phyloP scores from a whole-genome alignment of 2,888 invertebrate species.

The Leptopilina syphax region DNA sequence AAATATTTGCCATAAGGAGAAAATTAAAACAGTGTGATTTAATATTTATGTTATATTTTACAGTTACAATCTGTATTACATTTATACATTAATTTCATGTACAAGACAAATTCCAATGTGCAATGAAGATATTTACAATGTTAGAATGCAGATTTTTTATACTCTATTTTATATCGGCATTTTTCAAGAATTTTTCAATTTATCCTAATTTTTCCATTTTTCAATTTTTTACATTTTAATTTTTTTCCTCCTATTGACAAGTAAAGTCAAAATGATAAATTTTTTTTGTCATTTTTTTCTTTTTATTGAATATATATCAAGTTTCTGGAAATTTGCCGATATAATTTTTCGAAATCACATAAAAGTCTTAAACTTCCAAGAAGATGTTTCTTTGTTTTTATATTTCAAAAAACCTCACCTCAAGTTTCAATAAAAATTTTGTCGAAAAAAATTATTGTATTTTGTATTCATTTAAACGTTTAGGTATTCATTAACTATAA shows the following conservation, averaged over 20 bases:
- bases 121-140: conserved; percentile 14
- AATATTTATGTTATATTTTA: conserved; percentile 11
- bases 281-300: no score
- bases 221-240: neutral
- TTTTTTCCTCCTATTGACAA: neutral
- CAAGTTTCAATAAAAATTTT: conserved; percentile 28
- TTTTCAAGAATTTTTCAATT: neutral
- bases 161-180: neutral
- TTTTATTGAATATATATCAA: no score
- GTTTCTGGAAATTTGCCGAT: no score
- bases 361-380: neutral
- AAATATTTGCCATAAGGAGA: neutral
- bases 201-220: neutral
- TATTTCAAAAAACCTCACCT: conserved; percentile 1
- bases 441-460: neutral
- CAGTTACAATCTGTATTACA: conserved; percentile 21
- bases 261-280: no score
- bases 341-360: no score
- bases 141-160: neutral
- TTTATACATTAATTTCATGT: conserved; percentile 35
- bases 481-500: neutral
- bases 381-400: neutral
- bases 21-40: neutral
- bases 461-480: neutral
- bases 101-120: conserved; percentile 23